Conservation (phyloP, 2,888 invertebrate species). For the Netelia fuscicornis region DNA sequence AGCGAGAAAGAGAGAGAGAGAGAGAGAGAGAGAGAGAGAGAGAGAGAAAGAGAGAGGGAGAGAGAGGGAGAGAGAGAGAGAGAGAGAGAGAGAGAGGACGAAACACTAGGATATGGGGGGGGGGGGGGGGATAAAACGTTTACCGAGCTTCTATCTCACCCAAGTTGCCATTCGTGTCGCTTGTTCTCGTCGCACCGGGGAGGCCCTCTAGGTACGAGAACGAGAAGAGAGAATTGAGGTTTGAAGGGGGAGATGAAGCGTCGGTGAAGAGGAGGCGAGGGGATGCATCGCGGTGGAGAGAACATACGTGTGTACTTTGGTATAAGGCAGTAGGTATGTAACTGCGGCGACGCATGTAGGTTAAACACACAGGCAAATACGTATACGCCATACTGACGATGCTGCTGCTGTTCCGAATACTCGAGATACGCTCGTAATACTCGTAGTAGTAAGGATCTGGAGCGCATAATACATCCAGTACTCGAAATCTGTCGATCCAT, state of each 20-base stretch:
- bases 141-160: constrained; percentile 46
- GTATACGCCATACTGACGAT: constrained; percentile 28
- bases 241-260: constrained; percentile 15
- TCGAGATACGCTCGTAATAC: constrained; percentile 42
- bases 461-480: constrained; percentile 35
- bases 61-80: background rate
- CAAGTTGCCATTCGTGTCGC: constrained; percentile 62
- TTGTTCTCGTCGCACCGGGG: background rate
- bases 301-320: constrained; percentile 30
- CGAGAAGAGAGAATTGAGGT: constrained; percentile 41
- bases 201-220: background rate
- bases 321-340: constrained; percentile 56
- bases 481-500: constrained; percentile 17
- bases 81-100: constrained; percentile 4
- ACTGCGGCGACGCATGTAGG: constrained; percentile 65
- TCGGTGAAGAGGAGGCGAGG: background rate
- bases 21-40: too few relatives aligned
- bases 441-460: constrained; percentile 45
- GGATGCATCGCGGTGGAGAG: background rate
- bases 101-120: background rate
- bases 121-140: constrained; percentile 22
- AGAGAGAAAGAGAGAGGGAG: background rate
- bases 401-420: constrained; percentile 5
- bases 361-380: constrained; percentile 66
- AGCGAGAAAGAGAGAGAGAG: too few relatives aligned